Percentiles rank a stretch among this genome's conserved stretches.
Conservation (phyloP, 2,888 invertebrate genomes). For the Tanypteryx hageni region DNA sequence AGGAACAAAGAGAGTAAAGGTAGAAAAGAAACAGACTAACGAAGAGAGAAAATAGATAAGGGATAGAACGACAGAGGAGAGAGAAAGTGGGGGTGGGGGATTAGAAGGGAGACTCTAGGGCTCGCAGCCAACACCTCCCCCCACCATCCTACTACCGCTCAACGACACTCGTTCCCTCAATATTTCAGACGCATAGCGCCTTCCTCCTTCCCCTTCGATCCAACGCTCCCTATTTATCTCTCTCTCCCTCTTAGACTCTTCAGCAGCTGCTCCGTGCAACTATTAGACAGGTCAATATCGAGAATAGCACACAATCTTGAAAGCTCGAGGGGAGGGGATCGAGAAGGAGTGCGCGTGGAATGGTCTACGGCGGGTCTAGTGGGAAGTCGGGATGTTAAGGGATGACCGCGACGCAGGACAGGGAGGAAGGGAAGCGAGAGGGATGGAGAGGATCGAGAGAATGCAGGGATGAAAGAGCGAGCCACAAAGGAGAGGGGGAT, state of each 20-base stretch:
- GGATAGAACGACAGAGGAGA: constrained; percentile 1
- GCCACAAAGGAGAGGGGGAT: not conserved
- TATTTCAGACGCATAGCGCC: constrained; percentile 29
- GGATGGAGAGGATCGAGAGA: not conserved
- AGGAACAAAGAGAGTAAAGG: too few species aligned
- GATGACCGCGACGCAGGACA: not conserved
- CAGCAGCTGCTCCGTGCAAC: constrained; percentile 32
- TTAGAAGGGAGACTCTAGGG: not conserved
- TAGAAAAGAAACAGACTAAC: too few species aligned
- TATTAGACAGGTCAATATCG: constrained; percentile 32
- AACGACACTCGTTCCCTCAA: not conserved
- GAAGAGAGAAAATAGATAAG: not conserved
- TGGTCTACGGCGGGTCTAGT: not conserved
- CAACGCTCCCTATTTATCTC: not conserved
- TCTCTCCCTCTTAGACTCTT: not conserved
- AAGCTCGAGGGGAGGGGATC: not conserved
- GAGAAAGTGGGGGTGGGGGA: not conserved
- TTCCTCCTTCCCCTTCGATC: not conserved
- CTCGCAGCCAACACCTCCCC: constrained; percentile 15
- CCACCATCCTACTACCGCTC: not conserved
- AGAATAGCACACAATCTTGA: constrained; percentile 24
- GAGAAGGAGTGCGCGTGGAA: not conserved
- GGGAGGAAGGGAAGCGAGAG: not conserved
- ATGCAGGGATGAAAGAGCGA: not conserved
- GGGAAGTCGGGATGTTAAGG: not conserved